phyloP scores from a whole-genome alignment of 1,140 invertebrate genomes.

The Laodelphax striatellus region DNA sequence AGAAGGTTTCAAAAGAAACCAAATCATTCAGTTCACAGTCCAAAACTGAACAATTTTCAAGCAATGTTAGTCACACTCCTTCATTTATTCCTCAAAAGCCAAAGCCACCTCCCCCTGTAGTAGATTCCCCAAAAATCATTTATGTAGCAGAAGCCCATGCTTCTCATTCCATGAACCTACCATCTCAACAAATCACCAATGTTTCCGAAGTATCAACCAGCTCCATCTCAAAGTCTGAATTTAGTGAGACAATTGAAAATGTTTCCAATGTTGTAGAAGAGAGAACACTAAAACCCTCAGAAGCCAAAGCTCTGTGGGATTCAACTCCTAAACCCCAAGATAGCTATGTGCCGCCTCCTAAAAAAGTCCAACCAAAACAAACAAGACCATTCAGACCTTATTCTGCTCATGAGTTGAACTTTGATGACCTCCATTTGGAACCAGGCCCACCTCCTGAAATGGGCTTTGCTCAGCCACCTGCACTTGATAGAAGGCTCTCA shows the following conservation, averaged over 20 bases:
- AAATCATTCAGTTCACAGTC: not conserved
- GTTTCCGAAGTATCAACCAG: not conserved
- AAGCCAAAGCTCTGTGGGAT: slow-evolving; percentile 18
- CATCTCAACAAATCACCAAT: slow-evolving; percentile 1
- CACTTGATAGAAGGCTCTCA: slow-evolving; percentile 33
- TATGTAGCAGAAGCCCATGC: slow-evolving; percentile 23
- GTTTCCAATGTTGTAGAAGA: slow-evolving; percentile 26
- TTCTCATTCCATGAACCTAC: slow-evolving; percentile 14
- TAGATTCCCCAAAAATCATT: slow-evolving; percentile 14
- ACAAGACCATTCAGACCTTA: slow-evolving; percentile 26
- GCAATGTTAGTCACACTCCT: too few species aligned
- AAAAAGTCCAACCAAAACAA: slow-evolving; percentile 20
- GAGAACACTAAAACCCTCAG: slow-evolving; percentile 23
- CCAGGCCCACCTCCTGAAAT: slow-evolving; percentile 53
- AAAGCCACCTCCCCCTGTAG: not conserved
- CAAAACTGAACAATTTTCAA: not conserved
- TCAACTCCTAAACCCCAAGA: slow-evolving; percentile 15
- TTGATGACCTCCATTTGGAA: slow-evolving; percentile 36
- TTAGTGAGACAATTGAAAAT: not conserved
- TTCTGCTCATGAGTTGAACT: slow-evolving; percentile 31
- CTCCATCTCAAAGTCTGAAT: slow-evolving; percentile 3
- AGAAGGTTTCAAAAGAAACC: slow-evolving; percentile 2
- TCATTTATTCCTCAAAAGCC: too few species aligned
- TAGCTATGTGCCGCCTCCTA: slow-evolving; percentile 11
- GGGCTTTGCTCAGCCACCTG: slow-evolving; percentile 39